Conservation (phyloP, 2,888 invertebrate species). For the Deroplatys truncata region DNA sequence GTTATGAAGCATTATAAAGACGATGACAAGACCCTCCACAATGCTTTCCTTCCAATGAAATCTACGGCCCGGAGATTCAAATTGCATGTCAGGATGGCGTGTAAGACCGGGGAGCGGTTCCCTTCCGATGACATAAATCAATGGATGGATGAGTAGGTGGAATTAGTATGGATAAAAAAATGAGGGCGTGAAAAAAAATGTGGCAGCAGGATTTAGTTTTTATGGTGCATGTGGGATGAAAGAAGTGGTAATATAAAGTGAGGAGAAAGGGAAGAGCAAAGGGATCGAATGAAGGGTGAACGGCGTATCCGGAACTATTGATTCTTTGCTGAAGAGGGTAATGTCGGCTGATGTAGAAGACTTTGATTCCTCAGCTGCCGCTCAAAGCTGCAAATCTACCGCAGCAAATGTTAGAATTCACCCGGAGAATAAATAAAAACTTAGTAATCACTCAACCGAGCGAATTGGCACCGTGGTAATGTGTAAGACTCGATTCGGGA, state of each 20-base stretch:
- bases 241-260: not conserved
- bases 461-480: too few species aligned
- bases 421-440: too few species aligned
- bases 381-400: too few species aligned
- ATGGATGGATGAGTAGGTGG: conserved; percentile 21
- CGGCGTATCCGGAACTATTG: conserved; percentile 1
- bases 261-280: not conserved
- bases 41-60: not conserved
- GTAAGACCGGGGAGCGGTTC: not conserved
- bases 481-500: too few species aligned
- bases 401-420: too few species aligned
- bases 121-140: conserved; percentile 25
- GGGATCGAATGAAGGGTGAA: not conserved
- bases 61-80: not conserved
- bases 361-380: not conserved
- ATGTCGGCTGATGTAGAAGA: not conserved
- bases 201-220: not conserved
- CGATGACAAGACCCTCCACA: not conserved
- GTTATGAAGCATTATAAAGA: not conserved
- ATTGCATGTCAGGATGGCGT: not conserved
- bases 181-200: not conserved
- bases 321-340: not conserved
- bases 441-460: too few species aligned
- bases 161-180: conserved; percentile 1
- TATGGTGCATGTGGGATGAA: not conserved